These are phyloP conservation scores for Lynx canadensis DNA, from an alignment of 2,113 vertebrate species.

Conservation along the genomic window DNA sequence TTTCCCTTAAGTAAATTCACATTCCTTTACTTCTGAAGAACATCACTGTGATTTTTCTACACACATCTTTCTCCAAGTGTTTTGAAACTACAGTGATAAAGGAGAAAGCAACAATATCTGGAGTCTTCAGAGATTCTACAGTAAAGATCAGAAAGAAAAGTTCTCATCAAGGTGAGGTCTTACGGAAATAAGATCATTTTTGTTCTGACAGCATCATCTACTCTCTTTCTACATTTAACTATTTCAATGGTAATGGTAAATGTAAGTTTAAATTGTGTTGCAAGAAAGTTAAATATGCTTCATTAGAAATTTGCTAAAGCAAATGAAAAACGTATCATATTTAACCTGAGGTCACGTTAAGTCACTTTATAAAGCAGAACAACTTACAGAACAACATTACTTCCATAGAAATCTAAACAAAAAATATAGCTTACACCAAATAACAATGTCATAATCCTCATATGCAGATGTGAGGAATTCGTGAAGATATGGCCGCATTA, in stretches of 20 bases:
- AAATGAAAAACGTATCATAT: background rate
- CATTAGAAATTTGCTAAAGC: constrained; percentile 10
- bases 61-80: background rate
- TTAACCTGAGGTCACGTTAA: constrained; percentile 39
- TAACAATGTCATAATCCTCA: constrained; percentile 99
- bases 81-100: background rate
- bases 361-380: constrained; percentile 27
- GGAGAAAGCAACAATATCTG: background rate
- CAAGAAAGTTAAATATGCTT: background rate
- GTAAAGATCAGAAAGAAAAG: constrained; percentile 44
- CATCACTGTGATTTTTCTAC: background rate
- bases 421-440: constrained; percentile 95
- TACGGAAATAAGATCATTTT: background rate
- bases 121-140: background rate
- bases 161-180: background rate
- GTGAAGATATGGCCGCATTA: constrained; percentile 98
- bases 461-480: constrained; percentile 98
- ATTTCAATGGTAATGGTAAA: constrained; percentile 9
- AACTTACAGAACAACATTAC: constrained; percentile 31
- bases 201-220: background rate
- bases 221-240: background rate
- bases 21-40: constrained; percentile 43
- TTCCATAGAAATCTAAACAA: constrained; percentile 58
- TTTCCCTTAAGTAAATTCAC: background rate
- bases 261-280: background rate